phyloP scores from a whole-genome alignment of 2,113 vertebrate species.

The Oryzias javanicus region DNA sequence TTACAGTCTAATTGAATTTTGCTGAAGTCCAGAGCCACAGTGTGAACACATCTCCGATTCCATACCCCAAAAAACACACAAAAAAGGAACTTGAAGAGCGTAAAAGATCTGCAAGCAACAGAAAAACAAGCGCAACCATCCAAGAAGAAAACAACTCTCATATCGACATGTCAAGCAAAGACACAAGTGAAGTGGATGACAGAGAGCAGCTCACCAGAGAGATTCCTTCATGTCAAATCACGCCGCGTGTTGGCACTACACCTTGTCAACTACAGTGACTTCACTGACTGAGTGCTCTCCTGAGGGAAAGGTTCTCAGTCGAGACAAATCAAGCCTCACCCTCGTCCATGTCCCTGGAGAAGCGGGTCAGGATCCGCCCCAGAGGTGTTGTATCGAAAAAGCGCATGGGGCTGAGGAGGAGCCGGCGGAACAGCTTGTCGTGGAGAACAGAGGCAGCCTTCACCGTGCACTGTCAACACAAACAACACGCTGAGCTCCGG shows the following conservation, averaged over 20 bases:
- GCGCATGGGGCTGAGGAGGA: slow-evolving; percentile 79
- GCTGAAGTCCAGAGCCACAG: too few species aligned
- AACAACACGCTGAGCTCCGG: slow-evolving; percentile 40
- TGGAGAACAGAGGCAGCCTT: slow-evolving; percentile 79
- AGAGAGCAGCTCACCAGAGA: slow-evolving; percentile 28
- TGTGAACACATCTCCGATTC: too few species aligned
- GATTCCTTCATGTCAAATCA: slow-evolving; percentile 36
- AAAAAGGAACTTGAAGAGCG: background rate
- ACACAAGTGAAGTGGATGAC: slow-evolving; percentile 36
- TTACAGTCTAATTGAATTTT: too few species aligned
- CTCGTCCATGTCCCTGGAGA: slow-evolving; percentile 84
- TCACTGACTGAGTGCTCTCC: slow-evolving; percentile 42
- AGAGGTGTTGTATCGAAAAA: slow-evolving; percentile 84
- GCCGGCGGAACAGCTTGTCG: slow-evolving; percentile 75
- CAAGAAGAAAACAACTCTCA: slow-evolving; percentile 10
- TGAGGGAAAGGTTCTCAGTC: slow-evolving; percentile 40
- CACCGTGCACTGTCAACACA: slow-evolving; percentile 75
- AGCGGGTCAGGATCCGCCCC: slow-evolving; percentile 82
- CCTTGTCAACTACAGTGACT: slow-evolving; percentile 50
- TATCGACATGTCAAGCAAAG: slow-evolving; percentile 38
- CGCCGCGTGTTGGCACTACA: slow-evolving; percentile 41
- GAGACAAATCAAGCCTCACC: slow-evolving; percentile 71
- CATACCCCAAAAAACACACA: slow-evolving; percentile 15
- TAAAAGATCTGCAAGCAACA: background rate
- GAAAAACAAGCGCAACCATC: background rate